Conservation (phyloP, 2,113 vertebrate genomes). For the Cryptomyrus ogoouensis region DNA sequence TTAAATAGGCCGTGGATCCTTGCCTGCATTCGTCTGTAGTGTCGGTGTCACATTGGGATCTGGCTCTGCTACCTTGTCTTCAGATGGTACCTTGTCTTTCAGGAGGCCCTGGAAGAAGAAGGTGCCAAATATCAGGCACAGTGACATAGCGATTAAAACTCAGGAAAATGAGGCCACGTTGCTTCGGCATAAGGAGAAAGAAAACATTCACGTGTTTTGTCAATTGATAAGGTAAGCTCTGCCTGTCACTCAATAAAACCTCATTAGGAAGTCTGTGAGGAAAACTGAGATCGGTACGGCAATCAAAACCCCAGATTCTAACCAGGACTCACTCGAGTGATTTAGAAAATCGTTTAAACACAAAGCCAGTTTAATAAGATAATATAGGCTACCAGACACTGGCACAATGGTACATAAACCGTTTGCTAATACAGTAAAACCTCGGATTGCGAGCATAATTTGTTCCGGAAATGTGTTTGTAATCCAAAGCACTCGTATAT, state of each 20-base stretch:
- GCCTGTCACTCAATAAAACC: neutral
- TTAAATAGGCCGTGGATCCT: neutral
- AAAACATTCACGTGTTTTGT: neutral
- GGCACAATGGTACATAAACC: neutral
- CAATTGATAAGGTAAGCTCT: neutral
- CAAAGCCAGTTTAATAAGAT: neutral
- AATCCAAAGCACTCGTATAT: no score
- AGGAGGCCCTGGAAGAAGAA: neutral
- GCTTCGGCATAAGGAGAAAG: neutral
- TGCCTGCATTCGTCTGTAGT: slow-evolving; percentile 10
- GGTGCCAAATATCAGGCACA: neutral
- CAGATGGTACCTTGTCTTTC: neutral
- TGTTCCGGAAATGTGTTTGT: no score
- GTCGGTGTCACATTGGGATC: neutral
- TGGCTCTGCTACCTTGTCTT: neutral
- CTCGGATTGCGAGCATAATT: neutral
- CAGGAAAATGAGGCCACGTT: neutral
- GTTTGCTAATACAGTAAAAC: neutral
- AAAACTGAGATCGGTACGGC: neutral
- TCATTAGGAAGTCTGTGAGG: neutral
- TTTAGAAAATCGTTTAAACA: neutral
- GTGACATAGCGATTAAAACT: no score
- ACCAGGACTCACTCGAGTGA: neutral
- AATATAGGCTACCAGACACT: neutral
- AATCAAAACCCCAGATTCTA: neutral